Conservation (phyloP, 2,888 invertebrate genomes). For the Dysmachus trigonus region DNA sequence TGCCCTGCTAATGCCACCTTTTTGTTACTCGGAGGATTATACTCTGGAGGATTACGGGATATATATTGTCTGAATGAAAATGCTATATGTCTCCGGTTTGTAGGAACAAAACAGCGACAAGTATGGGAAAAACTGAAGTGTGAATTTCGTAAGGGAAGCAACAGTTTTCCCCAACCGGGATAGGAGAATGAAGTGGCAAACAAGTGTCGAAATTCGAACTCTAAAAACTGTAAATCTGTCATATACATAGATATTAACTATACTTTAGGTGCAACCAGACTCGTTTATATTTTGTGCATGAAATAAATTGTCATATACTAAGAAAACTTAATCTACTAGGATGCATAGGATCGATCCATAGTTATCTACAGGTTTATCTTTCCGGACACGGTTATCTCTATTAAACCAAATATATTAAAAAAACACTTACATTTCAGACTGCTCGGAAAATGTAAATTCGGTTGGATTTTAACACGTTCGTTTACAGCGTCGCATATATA, state of each 20-base stretch:
- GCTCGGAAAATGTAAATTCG: too few species aligned
- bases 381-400: too few species aligned
- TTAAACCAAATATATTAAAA: too few species aligned
- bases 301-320: neutral
- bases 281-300: neutral
- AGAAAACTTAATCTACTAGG: neutral
- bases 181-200: constrained; percentile 1
- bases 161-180: neutral
- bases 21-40: constrained; percentile 28
- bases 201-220: constrained; percentile 7
- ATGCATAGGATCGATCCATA: neutral
- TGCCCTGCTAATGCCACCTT: constrained; percentile 32
- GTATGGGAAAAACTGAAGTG: constrained; percentile 10
- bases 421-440: too few species aligned
- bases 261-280: neutral
- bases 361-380: too few species aligned
- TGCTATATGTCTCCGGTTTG: neutral
- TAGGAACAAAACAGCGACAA: constrained; percentile 25
- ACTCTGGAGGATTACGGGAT: constrained; percentile 7
- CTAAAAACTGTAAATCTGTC: neutral
- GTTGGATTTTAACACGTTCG: too few species aligned
- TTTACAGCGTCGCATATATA: too few species aligned
- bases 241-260: neutral
- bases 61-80: constrained; percentile 1
- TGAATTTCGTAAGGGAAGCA: neutral